Conservation (phyloP, 2,797 vertebrate genomes). For the Pristis pectinata region DNA sequence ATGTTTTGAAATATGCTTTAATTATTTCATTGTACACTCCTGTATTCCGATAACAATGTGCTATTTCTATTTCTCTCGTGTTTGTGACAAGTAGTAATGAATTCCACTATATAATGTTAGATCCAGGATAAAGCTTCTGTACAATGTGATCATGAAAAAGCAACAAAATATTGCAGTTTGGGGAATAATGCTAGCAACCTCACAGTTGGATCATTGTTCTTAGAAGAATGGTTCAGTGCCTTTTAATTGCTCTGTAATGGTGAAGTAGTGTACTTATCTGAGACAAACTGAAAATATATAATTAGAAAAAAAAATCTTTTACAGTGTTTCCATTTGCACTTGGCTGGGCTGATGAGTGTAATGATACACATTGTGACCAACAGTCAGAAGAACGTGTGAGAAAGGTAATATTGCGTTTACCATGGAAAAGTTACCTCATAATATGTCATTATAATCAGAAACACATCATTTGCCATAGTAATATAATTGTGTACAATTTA, state of each 20-base stretch:
- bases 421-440: not conserved
- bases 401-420: constrained; percentile 28
- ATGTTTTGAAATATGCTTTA: no score
- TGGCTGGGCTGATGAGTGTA: constrained; percentile 33
- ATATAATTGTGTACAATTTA: not conserved
- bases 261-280: not conserved
- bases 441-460: not conserved
- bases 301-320: not conserved
- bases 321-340: constrained; percentile 38
- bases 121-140: no score
- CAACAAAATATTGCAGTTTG: no score
- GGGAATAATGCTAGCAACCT: not conserved
- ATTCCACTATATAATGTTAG: no score
- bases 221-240: not conserved
- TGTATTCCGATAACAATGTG: no score
- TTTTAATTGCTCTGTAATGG: not conserved
- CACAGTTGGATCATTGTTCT: not conserved
- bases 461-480: not conserved
- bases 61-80: no score
- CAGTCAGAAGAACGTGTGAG: constrained; percentile 34
- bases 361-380: constrained; percentile 31
- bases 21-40: no score
- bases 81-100: no score
- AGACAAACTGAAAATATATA: not conserved
- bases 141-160: no score